Evolutionary conservation across 1,140 invertebrate species (phyloP), one percentile per base, ranked within the genome.

Genomic region (Rhagoletis zephyria): DNA sequence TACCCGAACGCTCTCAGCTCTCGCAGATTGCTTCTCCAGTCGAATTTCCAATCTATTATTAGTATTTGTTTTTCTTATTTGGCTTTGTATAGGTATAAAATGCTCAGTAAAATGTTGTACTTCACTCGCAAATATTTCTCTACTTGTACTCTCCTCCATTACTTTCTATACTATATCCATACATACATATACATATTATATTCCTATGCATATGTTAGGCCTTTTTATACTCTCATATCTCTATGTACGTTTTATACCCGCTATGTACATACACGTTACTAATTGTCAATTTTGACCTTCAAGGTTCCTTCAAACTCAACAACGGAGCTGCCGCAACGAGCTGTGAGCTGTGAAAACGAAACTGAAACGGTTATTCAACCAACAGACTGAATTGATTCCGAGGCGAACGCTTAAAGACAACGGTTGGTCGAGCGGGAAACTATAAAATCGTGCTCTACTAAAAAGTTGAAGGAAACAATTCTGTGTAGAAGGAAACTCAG

Each of bases 281-380:
- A 91, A 91, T 92, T 92, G 90, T 91, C 91, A 92, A 89, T 92
- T 91, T 92, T 92, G 91, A 92, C 91, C 91, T 92, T 92, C 91
- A 92, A 92, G 91, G 91, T 92, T 92, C 91, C 91, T 92, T 91
- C 91, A 92, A 92, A 90, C 88, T 90, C 90, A 88, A 90, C 88
- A 88, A 88, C 85, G 87, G 67, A 87, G 74, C 48, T 48, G 74
- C 74, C 74, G 74, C 74, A 56, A 51, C 74, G 48, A 81, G 48
- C 74, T 81, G 74, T 81, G 74, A 81, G 74, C 74, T 81, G 74
- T 85, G 77, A 87, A 85, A 61, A 86, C 51, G 63, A 67, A 60
- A 86, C 64, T 86, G 67, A 88, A 88, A 88, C 81, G 60, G 81
- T 81, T 81, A 56, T 81, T 81, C 74, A 81, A 81, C 74, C 85